Conservation (phyloP, 1,140 invertebrate species). For the Ooceraea biroi region DNA sequence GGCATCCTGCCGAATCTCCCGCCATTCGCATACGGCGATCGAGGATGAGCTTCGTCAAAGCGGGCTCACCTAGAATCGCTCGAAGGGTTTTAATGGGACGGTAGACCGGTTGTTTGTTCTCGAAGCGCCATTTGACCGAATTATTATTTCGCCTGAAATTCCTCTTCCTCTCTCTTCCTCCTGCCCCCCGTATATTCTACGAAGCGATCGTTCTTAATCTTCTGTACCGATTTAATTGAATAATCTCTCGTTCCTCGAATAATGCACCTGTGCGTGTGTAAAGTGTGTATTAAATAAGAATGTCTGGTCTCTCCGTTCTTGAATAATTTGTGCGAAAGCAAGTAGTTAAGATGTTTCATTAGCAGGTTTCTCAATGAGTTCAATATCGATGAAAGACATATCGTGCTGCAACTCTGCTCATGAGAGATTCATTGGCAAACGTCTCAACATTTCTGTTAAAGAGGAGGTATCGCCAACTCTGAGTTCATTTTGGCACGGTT, state of each 20-base stretch:
- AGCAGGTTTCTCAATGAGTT: no score
- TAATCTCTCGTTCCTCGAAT: constrained; percentile 22
- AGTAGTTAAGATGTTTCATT: no score
- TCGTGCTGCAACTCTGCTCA: background rate
- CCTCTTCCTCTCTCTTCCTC: no score
- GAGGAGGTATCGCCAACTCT: background rate
- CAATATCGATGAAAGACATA: no score
- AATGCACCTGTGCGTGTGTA: background rate
- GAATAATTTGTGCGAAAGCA: constrained; percentile 9
- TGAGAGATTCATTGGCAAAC: background rate
- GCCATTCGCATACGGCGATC: constrained; percentile 28
- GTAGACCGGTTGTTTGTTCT: constrained; percentile 25
- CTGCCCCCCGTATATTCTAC: background rate
- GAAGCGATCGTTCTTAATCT: background rate
- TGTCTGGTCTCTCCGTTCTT: background rate
- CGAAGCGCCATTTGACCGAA: constrained; percentile 49
- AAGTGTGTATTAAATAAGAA: background rate
- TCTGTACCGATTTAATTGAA: background rate
- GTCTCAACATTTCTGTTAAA: background rate
- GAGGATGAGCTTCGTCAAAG: constrained; percentile 51
- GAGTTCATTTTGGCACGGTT: background rate
- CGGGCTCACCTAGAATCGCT: constrained; percentile 35
- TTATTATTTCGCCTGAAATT: constrained; percentile 46
- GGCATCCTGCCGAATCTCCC: constrained; percentile 27
- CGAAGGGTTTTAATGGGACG: constrained; percentile 50